These are phyloP conservation scores for Sinentomon sp. DNA, from an alignment of 2,888 invertebrate species.

Conservation along the genomic window DNA sequence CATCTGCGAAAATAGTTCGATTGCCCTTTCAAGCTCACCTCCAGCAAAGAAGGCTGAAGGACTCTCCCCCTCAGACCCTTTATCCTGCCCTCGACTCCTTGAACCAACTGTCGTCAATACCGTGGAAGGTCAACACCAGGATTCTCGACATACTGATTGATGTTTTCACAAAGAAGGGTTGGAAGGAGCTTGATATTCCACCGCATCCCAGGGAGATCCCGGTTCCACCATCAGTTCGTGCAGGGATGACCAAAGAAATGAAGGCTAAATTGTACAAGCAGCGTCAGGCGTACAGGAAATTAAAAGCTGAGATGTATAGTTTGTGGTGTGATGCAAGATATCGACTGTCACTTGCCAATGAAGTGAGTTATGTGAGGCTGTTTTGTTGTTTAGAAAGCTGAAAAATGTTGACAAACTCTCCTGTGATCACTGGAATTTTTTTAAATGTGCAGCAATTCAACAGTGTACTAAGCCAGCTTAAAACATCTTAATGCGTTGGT, in stretches of 20 bases:
- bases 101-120: constrained; percentile 69
- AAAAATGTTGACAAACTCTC: too few relatives aligned
- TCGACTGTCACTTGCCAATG: constrained; percentile 68
- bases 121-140: constrained; percentile 68
- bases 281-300: constrained; percentile 32
- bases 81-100: constrained; percentile 68
- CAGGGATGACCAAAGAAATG: constrained; percentile 24
- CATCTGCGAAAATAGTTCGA: constrained; percentile 32
- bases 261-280: constrained; percentile 31
- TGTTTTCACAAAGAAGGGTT: constrained; percentile 50
- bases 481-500: too few relatives aligned
- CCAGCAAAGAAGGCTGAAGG: constrained; percentile 33
- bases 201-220: constrained; percentile 32
- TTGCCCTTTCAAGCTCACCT: constrained; percentile 31
- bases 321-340: constrained; percentile 84
- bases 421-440: too few relatives aligned
- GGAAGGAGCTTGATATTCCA: constrained; percentile 48
- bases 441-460: too few relatives aligned
- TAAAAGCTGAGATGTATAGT: constrained; percentile 62
- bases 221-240: constrained; percentile 21
- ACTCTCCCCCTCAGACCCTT: constrained; percentile 29
- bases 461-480: too few relatives aligned
- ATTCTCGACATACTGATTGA: constrained; percentile 33
- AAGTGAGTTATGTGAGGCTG: constrained; percentile 42
- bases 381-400: too few relatives aligned